Conservation (phyloP, 2,797 vertebrate genomes). For the Lerista edwardsae region DNA sequence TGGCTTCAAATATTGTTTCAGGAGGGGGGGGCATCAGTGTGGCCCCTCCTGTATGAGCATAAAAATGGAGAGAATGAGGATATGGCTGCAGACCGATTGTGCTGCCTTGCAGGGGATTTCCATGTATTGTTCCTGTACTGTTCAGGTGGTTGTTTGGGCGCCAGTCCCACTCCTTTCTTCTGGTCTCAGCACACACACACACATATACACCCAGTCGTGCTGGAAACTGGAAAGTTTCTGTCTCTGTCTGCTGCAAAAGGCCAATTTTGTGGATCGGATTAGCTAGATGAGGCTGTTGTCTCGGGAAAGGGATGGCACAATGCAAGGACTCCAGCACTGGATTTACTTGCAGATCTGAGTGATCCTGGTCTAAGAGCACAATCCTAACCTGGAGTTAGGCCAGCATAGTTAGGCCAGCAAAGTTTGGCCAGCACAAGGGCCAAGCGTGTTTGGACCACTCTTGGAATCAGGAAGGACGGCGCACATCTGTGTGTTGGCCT, state of each 20-base stretch:
- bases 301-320: no score
- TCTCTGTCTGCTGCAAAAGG: neutral
- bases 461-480: no score
- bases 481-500: no score
- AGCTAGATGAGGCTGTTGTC: neutral
- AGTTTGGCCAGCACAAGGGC: no score
- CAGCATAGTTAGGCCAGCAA: no score
- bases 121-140: neutral
- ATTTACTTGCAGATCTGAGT: no score
- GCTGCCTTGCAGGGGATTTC: constrained; percentile 1
- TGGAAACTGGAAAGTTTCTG: neutral
- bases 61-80: neutral
- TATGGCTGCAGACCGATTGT: neutral
- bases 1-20: neutral
- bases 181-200: no score
- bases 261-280: neutral
- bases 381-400: no score
- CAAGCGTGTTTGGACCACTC: no score
- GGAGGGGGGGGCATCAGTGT: neutral
- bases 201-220: no score
- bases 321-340: no score
- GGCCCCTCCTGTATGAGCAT: neutral
- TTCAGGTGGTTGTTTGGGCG: neutral
- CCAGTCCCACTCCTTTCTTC: neutral
- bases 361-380: neutral